Evolutionary conservation across 2,113 vertebrate genomes (phyloP), one percentile per base, ranked within the genome.

Genomic region (Zosterops japonicus): DNA sequence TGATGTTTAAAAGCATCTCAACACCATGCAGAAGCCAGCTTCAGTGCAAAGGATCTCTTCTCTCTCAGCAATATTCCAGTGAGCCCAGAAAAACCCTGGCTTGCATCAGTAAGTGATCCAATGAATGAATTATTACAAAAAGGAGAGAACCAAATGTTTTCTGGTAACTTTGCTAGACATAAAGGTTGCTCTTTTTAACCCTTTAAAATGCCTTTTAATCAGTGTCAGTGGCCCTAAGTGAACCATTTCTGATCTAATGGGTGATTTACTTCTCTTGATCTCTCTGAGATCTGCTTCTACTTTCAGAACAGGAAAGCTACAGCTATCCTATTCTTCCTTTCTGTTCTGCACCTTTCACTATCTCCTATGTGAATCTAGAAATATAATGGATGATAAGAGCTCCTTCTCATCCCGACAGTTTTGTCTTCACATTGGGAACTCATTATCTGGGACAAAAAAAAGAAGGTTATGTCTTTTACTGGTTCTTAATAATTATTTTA

Each of bases 191-290:
- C 68, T 53, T 88, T 79, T 65, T 88, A 85, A 82, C 72, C 60
- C 57, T 78, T 91, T 87, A 68, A 89, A 95, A 76, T 89, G 36
- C 31, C 36, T 20, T 84, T 78, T 92, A 91, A 82, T 82, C 49
- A 64, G 57, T 71, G 61, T 35, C 91, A 69, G 23, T 67, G 42
- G 56, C 44, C 64, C 52, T 63, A 46, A 74, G 71, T 74, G 61
- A 92, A 68, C 31, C 1, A 6, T 35, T 63, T 91, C 52, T 72
- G 63, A 59, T 78, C 69, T 87, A 72, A 31, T 17, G 70, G 64
- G 81, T 67, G 65, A 79, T 94, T 84, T 93, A 79, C 15, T 90
- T 92, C 49, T 90, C 56, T 49, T 91, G n/a, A 63, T 91, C 72
- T 77, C 64, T 64, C 33, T 36, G 60, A 94, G 60, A 70, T 92